A percentile compares a stretch with the other conserved stretches of the same genome.
phyloP scores from a whole-genome alignment of 2,797 vertebrate species.

The Lindbergichthys nudifrons region DNA sequence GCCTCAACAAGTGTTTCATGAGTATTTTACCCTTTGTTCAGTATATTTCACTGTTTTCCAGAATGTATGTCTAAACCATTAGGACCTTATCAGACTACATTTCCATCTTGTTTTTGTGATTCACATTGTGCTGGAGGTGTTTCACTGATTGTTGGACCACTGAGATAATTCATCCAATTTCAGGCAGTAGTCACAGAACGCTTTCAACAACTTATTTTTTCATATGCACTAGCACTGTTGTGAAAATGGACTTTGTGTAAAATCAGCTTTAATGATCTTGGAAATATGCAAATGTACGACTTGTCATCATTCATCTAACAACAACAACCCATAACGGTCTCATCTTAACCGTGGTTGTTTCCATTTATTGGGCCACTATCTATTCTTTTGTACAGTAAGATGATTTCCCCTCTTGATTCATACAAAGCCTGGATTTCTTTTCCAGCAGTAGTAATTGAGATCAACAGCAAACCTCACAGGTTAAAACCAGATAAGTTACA shows the following conservation, averaged over 20 bases:
- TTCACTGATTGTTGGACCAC: not conserved
- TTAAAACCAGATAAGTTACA: slow-evolving; percentile 22
- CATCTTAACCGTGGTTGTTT: not conserved
- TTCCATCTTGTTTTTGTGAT: not conserved
- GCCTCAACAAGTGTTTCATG: slow-evolving; percentile 29
- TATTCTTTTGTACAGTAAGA: not conserved
- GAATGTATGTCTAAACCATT: not conserved
- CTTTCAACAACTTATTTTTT: not conserved
- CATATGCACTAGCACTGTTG: not conserved
- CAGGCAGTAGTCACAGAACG: not conserved
- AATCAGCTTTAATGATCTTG: not conserved
- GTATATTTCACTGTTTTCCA: not conserved
- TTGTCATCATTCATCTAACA: not conserved
- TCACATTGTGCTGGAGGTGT: not conserved
- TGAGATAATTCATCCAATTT: not conserved
- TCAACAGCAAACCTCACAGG: not conserved
- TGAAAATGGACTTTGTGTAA: not conserved
- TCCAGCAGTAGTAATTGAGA: not conserved
- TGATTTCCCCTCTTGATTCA: not conserved
- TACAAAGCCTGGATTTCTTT: not conserved
- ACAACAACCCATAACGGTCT: not conserved
- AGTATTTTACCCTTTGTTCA: not conserved
- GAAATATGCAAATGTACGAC: not conserved
- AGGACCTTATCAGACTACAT: not conserved
- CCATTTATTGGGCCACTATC: not conserved